phyloP scores from a whole-genome alignment of 2,797 vertebrate genomes.

The Acipenser transmontanus region DNA sequence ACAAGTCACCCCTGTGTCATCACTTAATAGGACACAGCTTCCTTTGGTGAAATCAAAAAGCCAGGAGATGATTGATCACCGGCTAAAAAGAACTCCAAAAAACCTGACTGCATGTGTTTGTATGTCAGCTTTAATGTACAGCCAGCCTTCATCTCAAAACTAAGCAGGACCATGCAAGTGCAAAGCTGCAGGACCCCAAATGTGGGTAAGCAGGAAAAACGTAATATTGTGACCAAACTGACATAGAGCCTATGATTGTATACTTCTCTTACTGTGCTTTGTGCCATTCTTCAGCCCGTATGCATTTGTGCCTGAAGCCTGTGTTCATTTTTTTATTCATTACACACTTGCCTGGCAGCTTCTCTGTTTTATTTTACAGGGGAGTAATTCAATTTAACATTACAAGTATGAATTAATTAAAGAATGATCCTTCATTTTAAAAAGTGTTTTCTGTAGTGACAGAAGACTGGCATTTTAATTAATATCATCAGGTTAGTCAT shows the following conservation, averaged over 20 bases:
- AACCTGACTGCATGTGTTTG: not conserved
- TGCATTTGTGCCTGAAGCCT: not conserved
- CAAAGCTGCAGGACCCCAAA: too few species aligned
- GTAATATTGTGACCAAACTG: too few species aligned
- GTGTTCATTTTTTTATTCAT: conserved; percentile 9
- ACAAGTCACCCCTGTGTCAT: conserved; percentile 53
- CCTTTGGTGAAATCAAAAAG: conserved; percentile 46
- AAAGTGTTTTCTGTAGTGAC: conserved; percentile 11
- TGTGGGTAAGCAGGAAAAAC: too few species aligned
- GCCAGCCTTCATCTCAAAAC: too few species aligned
- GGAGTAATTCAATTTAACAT: conserved; percentile 19
- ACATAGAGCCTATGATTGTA: too few species aligned
- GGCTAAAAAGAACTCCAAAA: not conserved
- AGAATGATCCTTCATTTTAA: conserved; percentile 15
- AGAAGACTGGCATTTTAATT: conserved; percentile 19
- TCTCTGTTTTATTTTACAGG: conserved; percentile 9
- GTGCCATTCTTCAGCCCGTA: not conserved
- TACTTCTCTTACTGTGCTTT: not conserved
- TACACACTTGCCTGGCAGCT: not conserved
- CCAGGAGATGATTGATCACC: too few species aligned
- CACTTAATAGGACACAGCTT: conserved; percentile 47
- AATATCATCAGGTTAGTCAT: conserved; percentile 8
- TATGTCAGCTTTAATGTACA: too few species aligned
- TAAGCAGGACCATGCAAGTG: too few species aligned
- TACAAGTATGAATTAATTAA: conserved; percentile 19